A percentile compares a stretch with the other conserved stretches of the same genome.
Evolutionary conservation across 2,888 invertebrate species (phyloP).

Genomic region (Flexamia atlantica): DNA sequence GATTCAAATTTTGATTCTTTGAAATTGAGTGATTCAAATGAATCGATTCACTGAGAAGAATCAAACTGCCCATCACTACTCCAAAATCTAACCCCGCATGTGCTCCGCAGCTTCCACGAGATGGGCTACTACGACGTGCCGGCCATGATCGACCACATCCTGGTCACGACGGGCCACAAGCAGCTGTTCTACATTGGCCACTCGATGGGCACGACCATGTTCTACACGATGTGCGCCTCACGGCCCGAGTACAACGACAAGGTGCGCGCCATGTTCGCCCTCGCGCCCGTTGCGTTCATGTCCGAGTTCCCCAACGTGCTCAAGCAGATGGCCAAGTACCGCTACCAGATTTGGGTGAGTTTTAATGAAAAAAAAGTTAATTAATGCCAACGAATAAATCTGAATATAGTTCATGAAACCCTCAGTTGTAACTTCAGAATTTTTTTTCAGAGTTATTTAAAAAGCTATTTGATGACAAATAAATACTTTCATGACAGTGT

Average conservation of each 20-base stretch:
- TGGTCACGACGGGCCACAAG: conserved; percentile 72
- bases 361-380: no score
- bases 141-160: conserved; percentile 77
- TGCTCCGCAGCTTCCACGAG: conserved; percentile 78
- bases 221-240: conserved; percentile 82
- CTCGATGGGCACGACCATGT: conserved; percentile 83
- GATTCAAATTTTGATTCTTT: no score
- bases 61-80: no score
- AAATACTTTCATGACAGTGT: no score
- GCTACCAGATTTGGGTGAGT: conserved; percentile 49
- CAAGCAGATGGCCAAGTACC: conserved; percentile 17
- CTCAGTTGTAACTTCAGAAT: no score
- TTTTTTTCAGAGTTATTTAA: no score
- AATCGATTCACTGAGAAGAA: no score
- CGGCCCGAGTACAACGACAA: conserved; percentile 83
- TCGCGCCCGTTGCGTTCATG: conserved; percentile 68
- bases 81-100: no score
- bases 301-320: conserved; percentile 63
- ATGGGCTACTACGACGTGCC: conserved; percentile 78
- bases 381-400: no score
- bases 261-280: conserved; percentile 73
- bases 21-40: no score
- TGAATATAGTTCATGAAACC: no score
- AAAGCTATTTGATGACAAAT: no score
- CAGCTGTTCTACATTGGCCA: conserved; percentile 78